Conservation (phyloP, 2,113 vertebrate species). For the Festucalex cinctus region DNA sequence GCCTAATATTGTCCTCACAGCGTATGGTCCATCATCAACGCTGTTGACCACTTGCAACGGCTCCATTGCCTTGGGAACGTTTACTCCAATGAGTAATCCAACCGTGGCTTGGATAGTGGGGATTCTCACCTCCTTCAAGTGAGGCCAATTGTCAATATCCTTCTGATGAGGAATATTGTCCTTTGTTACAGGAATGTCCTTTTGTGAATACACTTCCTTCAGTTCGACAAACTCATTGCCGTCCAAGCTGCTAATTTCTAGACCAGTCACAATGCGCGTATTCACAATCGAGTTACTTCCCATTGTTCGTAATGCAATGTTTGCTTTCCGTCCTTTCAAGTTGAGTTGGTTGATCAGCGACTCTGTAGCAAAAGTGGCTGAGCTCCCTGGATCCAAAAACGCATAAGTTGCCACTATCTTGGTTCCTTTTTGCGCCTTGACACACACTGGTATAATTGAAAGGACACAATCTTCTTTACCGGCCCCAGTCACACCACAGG, state of each 20-base stretch:
- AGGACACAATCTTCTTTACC: no score
- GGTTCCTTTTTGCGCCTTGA: slow-evolving; percentile 25
- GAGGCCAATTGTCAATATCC: slow-evolving; percentile 18
- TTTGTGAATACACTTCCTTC: slow-evolving; percentile 28
- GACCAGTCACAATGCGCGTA: slow-evolving; percentile 2
- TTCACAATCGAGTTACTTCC: slow-evolving; percentile 13
- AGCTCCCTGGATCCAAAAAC: slow-evolving; percentile 34
- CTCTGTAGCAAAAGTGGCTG: slow-evolving; percentile 23
- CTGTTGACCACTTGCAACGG: slow-evolving; percentile 16
- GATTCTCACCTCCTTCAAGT: slow-evolving; percentile 20
- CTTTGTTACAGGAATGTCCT: slow-evolving; percentile 10
- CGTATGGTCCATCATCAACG: slow-evolving; percentile 20
- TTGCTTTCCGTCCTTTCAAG: no score
- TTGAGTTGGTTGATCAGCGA: slow-evolving; percentile 20
- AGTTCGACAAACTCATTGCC: slow-evolving; percentile 29
- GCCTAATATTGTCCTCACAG: slow-evolving; percentile 28
- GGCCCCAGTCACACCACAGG: no score
- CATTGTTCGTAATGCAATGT: no score
- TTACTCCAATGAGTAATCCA: no score
- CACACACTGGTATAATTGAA: slow-evolving; percentile 25
- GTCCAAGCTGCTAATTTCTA: slow-evolving; percentile 22
- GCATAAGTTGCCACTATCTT: slow-evolving; percentile 15
- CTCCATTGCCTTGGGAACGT: no score
- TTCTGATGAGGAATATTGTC: no score
- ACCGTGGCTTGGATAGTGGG: slow-evolving; percentile 16